Percentiles rank a stretch among this genome's conserved stretches.
These are phyloP conservation scores for Hirudinaria manillensis DNA, from an alignment of 2,888 invertebrate species.

Conservation along the genomic window DNA sequence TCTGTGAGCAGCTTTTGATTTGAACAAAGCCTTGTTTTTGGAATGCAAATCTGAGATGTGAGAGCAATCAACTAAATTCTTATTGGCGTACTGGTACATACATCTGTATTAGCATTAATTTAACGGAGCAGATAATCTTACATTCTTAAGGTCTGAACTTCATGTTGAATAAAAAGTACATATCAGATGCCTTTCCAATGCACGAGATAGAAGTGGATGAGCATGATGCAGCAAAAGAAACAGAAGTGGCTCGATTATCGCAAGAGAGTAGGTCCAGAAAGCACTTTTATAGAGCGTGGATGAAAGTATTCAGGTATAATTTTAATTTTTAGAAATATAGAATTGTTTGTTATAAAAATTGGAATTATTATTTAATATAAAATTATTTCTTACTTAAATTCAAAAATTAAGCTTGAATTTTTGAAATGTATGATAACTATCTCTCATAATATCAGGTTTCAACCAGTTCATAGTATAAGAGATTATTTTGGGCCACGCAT, in stretches of 20 bases:
- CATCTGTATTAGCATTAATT: too few species aligned
- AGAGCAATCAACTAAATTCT: too few species aligned
- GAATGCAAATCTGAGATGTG: too few species aligned
- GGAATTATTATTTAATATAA: neutral
- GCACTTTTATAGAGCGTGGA: conserved; percentile 48
- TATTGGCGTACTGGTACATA: too few species aligned
- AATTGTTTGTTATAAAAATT: neutral
- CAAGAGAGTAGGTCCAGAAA: conserved; percentile 36
- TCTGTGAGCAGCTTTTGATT: too few species aligned
- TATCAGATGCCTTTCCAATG: conserved; percentile 51
- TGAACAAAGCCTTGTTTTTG: too few species aligned
- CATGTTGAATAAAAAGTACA: conserved; percentile 51
- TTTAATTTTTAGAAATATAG: neutral
- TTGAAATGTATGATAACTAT: too few species aligned
- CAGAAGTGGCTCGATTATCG: neutral
- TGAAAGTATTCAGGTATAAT: conserved; percentile 46
- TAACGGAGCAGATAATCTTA: neutral
- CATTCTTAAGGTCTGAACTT: conserved; percentile 49
- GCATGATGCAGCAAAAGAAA: conserved; percentile 37
- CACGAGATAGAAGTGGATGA: conserved; percentile 50
- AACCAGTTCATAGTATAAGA: conserved; percentile 54
- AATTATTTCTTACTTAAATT: too few species aligned
- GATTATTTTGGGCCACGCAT: conserved; percentile 57
- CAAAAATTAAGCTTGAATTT: too few species aligned
- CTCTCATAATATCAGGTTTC: conserved; percentile 44